A percentile compares a stretch with the other conserved stretches of the same genome.
phyloP scores from a whole-genome alignment of 2,888 invertebrate species.

The Calameuta idolon region DNA sequence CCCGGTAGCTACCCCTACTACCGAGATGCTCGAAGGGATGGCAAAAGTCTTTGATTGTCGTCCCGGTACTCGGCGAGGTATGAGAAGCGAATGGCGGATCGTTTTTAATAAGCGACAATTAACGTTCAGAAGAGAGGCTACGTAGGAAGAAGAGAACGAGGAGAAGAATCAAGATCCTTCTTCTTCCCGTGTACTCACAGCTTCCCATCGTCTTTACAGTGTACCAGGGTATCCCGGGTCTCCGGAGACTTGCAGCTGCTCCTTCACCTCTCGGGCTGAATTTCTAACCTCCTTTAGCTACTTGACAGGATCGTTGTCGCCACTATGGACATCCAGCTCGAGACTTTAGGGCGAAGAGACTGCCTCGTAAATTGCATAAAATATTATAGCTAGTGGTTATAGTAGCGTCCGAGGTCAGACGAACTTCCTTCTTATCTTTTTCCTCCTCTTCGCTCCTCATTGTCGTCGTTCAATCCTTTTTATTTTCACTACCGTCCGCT shows the following conservation, averaged over 20 bases:
- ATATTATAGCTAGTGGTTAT: conserved; percentile 43
- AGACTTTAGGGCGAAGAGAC: conserved; percentile 29
- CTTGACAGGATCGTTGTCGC: conserved; percentile 30
- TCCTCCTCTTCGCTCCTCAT: background rate
- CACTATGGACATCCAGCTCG: conserved; percentile 11
- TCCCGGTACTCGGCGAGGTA: conserved; percentile 18
- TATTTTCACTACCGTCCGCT: too few species aligned
- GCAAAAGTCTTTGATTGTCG: conserved; percentile 40
- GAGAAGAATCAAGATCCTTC: background rate
- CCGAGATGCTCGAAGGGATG: background rate
- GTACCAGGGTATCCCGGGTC: background rate
- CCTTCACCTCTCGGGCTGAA: background rate
- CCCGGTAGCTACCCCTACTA: background rate
- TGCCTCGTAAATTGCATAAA: conserved; percentile 55
- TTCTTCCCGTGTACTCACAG: conserved; percentile 3
- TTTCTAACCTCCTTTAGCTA: background rate
- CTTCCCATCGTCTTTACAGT: conserved; percentile 3
- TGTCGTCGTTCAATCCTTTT: too few species aligned
- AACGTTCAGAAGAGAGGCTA: conserved; percentile 30
- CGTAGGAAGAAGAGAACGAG: background rate
- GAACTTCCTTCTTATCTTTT: background rate
- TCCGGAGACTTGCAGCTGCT: background rate
- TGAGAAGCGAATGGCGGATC: conserved; percentile 29
- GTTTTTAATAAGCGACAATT: conserved; percentile 65
- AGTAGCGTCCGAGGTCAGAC: conserved; percentile 1